phyloP scores from a whole-genome alignment of 2,888 invertebrate species.

The Neria commutata region DNA sequence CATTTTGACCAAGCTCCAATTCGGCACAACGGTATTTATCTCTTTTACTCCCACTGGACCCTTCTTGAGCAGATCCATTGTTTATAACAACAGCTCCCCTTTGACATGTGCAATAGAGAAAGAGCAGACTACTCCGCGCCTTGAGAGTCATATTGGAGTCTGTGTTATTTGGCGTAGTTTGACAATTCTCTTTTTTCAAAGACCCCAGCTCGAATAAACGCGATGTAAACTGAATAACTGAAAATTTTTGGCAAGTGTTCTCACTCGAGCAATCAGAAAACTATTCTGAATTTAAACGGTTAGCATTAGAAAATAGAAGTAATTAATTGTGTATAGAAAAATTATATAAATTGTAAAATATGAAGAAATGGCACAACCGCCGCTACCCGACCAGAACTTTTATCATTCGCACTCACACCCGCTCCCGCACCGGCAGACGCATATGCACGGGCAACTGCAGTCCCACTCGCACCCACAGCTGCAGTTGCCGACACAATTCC shows the following conservation, averaged over 20 bases:
- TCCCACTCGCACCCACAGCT: slow-evolving; percentile 32
- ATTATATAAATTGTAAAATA: slow-evolving; percentile 11
- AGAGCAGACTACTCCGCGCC: too few relatives aligned
- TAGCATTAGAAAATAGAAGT: too few relatives aligned
- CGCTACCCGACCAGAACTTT: slow-evolving; percentile 48
- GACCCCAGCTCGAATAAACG: slow-evolving; percentile 9
- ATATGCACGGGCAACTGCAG: slow-evolving; percentile 28
- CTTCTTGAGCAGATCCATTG: too few relatives aligned
- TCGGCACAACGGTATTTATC: too few relatives aligned
- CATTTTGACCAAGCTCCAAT: too few relatives aligned
- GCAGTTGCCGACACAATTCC: slow-evolving; percentile 47
- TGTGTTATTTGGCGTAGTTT: too few relatives aligned
- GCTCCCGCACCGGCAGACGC: slow-evolving; percentile 33
- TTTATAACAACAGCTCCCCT: too few relatives aligned
- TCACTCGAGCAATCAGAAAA: too few relatives aligned
- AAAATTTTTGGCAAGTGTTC: slow-evolving; percentile 34
- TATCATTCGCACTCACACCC: slow-evolving; percentile 42
- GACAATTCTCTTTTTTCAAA: not conserved
- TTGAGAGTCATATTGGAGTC: too few relatives aligned
- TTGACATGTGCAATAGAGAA: too few relatives aligned
- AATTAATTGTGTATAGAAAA: slow-evolving; percentile 22
- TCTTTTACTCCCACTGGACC: too few relatives aligned
- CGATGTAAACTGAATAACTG: slow-evolving; percentile 32
- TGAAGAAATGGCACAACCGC: slow-evolving; percentile 49
- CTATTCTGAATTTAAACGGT: slow-evolving; percentile 43